These are phyloP conservation scores for Eupeodes corollae DNA, from an alignment of 1,140 invertebrate genomes.

Conservation along the genomic window DNA sequence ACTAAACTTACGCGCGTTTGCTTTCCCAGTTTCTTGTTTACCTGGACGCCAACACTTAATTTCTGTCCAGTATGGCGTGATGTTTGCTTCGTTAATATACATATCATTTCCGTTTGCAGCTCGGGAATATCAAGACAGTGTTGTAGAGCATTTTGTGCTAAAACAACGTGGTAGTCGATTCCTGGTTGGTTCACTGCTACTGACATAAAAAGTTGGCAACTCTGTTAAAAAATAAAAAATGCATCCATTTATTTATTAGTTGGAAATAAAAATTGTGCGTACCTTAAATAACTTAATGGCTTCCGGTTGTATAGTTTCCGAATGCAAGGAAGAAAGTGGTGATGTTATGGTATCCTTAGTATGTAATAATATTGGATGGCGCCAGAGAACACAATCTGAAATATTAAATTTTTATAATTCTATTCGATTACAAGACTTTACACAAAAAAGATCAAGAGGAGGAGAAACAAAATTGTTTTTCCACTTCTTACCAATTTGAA, in stretches of 20 bases:
- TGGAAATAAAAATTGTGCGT: conserved; percentile 1
- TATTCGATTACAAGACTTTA: no score
- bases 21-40: conserved; percentile 49
- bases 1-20: conserved; percentile 39
- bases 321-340: conserved; percentile 75
- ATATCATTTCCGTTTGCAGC: conserved; percentile 84
- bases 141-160: conserved; percentile 87
- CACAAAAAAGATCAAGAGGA: no score
- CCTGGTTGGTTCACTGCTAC: conserved; percentile 86
- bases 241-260: neutral
- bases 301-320: conserved; percentile 73
- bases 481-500: no score
- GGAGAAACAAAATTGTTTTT: no score
- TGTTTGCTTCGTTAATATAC: conserved; percentile 84
- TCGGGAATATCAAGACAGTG: conserved; percentile 79
- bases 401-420: no score
- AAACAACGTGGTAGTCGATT: conserved; percentile 89
- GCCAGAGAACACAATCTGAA: conserved; percentile 81
- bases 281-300: conserved; percentile 93
- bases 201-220: conserved; percentile 87
- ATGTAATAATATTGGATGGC: conserved; percentile 83
- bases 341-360: conserved; percentile 78
- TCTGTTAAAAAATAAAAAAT: conserved; percentile 46
- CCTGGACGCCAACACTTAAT: conserved; percentile 72
- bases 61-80: conserved; percentile 75